Base-by-base conservation (phyloP, 2,888 invertebrate genomes). In the Brachypalpus laphriformis region DNA sequence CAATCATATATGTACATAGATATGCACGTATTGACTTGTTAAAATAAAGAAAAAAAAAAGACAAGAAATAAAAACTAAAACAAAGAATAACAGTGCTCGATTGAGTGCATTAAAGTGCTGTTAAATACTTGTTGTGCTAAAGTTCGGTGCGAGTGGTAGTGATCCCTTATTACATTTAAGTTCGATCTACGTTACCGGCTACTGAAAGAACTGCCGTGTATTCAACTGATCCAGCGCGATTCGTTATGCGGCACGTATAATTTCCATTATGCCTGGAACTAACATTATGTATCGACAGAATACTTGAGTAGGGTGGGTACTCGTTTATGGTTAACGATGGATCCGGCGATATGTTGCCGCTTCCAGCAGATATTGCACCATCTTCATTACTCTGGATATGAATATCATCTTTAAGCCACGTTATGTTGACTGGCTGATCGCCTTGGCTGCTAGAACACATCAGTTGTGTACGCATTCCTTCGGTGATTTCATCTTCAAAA, bases 401-500 rank as follows among this genome's bases (percentile, higher is more conserved):
- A 86, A 90, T 89, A 86, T 91, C 90, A 89, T 93, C 93, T 90
- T 92, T 91, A 63, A 93, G 90, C 93, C 93, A 93, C 18, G 93
- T 93, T 87, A 93, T 93, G 90, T 93, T 93, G 89, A 93, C 93
- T 34, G 93, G 93, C 89, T 93, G 93, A 89, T 93, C 93, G 76
- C 93, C 93, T 90, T 93, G 93, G 90, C 93, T 93, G 87, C 93
- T 93, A 72, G 93, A 92, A 90, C 94, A 94, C 93, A 94, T 93
- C 83, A 94, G 91, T 92, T 96, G 96, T 88, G 95, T 96, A 87
- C 96, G 95, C 93, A 96, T 96, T 88, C 96, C 96, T 90, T 95
- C 95, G 90, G 94, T 95, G 89, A 96, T 94, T 89, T 96, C 95
- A 89, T 94, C 94, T 91, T 96, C 96, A 92, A 96, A 96, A 92